A percentile compares a stretch with the other conserved stretches of the same genome.
Evolutionary conservation across 2,888 invertebrate species (phyloP).

Genomic region (Micoletzkya japonica): DNA sequence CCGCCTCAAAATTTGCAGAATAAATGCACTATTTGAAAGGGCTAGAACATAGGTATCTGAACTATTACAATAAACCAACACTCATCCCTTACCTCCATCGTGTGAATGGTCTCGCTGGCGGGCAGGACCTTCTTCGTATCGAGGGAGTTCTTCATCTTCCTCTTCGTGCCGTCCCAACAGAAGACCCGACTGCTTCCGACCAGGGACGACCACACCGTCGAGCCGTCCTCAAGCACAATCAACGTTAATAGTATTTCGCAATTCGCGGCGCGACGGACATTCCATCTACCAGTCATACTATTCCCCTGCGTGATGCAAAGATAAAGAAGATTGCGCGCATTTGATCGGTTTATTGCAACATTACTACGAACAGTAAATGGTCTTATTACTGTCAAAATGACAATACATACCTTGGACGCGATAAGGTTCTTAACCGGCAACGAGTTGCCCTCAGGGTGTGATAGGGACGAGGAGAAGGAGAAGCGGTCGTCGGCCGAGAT

Average conservation of each 20-base stretch:
- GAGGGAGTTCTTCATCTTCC: constrained; percentile 35
- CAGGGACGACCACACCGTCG: constrained; percentile 17
- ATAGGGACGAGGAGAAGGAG: constrained; percentile 69
- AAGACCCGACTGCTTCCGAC: constrained; percentile 32
- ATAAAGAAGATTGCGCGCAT: too few relatives aligned
- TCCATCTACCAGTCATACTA: too few relatives aligned
- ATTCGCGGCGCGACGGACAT: too few relatives aligned
- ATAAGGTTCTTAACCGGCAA: neutral
- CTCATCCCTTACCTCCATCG: constrained; percentile 84
- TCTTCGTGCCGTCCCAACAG: constrained; percentile 44
- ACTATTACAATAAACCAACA: too few relatives aligned
- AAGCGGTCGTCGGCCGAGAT: constrained; percentile 73
- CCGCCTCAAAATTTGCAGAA: too few relatives aligned
- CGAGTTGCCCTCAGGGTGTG: constrained; percentile 70
- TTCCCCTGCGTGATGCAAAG: too few relatives aligned
- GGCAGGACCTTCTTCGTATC: constrained; percentile 49
- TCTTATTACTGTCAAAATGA: neutral
- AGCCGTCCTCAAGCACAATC: constrained; percentile 5
- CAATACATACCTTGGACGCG: constrained; percentile 12
- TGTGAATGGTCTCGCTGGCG: constrained; percentile 84
- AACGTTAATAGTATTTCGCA: neutral
- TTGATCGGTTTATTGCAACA: too few relatives aligned
- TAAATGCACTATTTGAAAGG: too few relatives aligned
- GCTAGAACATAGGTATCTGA: too few relatives aligned
- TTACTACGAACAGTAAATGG: neutral